Evolutionary conservation across 2,797 vertebrate genomes (phyloP).

Genomic region (Dryobates pubescens): DNA sequence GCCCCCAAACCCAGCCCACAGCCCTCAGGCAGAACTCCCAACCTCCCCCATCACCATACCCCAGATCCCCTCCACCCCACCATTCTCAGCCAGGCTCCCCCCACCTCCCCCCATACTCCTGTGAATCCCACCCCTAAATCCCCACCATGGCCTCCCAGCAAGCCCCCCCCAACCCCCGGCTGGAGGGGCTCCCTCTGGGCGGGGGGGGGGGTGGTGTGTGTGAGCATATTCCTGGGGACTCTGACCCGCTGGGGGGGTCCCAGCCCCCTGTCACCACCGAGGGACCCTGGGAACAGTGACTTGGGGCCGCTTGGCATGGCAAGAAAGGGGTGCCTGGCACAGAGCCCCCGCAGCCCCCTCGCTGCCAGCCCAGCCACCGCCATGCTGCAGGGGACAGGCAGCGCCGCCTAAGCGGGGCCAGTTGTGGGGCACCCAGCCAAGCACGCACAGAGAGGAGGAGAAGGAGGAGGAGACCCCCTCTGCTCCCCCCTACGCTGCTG

Average conservation of each 20-base stretch:
- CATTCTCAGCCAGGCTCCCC: neutral
- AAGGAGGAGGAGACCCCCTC: neutral
- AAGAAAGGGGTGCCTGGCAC: neutral
- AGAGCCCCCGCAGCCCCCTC: neutral
- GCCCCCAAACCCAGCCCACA: too few species aligned
- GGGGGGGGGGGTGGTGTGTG: too few species aligned
- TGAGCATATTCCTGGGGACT: neutral
- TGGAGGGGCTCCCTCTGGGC: neutral
- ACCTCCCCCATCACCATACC: neutral
- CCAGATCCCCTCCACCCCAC: neutral
- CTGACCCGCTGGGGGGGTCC: fast-evolving
- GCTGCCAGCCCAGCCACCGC: neutral
- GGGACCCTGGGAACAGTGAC: neutral
- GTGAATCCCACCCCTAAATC: neutral
- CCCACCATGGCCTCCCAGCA: neutral
- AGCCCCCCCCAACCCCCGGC: neutral
- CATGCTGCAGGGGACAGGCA: slow-evolving; percentile 2
- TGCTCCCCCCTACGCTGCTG: neutral
- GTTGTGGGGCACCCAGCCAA: slow-evolving; percentile 47
- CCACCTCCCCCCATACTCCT: neutral
- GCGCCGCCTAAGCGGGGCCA: neutral
- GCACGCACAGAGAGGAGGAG: neutral
- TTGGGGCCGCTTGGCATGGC: neutral
- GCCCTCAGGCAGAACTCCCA: too few species aligned
- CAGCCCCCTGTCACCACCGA: fast-evolving